phyloP scores from a whole-genome alignment of 2,888 invertebrate species.

The Helobdella robusta region DNA sequence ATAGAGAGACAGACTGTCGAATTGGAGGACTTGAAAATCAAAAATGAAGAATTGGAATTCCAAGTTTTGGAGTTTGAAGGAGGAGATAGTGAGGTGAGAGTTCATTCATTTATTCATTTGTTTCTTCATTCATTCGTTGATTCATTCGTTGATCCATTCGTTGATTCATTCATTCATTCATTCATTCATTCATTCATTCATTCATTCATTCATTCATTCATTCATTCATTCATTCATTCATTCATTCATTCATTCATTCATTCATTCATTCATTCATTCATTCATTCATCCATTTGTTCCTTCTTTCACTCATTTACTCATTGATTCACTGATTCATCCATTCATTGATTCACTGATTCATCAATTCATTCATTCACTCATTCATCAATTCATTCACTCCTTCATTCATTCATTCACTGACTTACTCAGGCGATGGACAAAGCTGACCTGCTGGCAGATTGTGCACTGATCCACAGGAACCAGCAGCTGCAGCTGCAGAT shows the following conservation, averaged over 20 bases:
- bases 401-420: background rate
- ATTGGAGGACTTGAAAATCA: slow-evolving; percentile 17
- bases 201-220: background rate
- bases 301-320: background rate
- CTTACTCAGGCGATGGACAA: slow-evolving; percentile 4
- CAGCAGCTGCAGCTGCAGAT: slow-evolving; percentile 3
- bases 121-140: background rate
- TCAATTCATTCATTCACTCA: background rate
- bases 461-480: slow-evolving; percentile 9
- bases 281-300: background rate
- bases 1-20: slow-evolving; percentile 6
- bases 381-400: background rate
- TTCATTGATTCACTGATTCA: background rate
- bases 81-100: background rate
- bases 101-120: background rate
- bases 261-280: background rate
- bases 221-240: background rate
- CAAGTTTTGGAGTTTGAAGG: slow-evolving; percentile 20
- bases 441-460: background rate
- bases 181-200: background rate
- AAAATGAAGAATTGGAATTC: slow-evolving; percentile 23
- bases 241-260: background rate
- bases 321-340: too few species aligned
- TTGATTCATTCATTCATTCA: background rate
- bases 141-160: background rate